Conservation (phyloP, 1,140 invertebrate genomes). For the Drosophila quadrilineata region DNA sequence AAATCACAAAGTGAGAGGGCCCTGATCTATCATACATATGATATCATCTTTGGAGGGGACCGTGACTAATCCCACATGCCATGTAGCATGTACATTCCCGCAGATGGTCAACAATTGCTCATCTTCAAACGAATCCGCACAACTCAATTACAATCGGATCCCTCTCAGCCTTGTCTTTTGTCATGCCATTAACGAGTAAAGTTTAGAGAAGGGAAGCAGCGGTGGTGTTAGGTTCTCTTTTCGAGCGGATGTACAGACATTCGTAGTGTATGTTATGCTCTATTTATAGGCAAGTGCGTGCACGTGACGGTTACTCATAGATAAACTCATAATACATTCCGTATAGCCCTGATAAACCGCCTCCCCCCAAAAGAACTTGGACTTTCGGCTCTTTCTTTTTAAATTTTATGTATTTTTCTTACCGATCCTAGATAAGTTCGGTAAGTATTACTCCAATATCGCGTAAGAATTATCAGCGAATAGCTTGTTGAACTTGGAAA, state of each 20-base stretch:
- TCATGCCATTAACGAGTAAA: no score
- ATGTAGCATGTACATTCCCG: no score
- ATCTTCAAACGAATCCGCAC: not conserved
- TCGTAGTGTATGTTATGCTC: not conserved
- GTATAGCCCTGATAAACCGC: not conserved
- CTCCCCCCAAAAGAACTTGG: not conserved
- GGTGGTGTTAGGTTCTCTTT: no score
- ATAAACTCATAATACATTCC: no score
- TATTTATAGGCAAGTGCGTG: constrained; percentile 56
- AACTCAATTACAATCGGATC: not conserved
- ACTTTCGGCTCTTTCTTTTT: not conserved
- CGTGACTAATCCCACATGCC: constrained; percentile 1
- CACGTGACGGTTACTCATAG: constrained; percentile 65
- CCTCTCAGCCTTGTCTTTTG: no score
- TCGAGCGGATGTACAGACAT: no score
- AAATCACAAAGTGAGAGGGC: no score
- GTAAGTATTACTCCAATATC: not conserved
- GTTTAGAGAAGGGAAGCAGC: no score
- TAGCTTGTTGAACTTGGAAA: no score
- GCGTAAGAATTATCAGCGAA: no score
- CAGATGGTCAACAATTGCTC: constrained; percentile 22
- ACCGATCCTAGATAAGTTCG: not conserved
- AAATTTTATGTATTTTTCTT: not conserved
- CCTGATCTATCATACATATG: constrained; percentile 8
- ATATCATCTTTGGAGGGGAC: constrained; percentile 21